Conservation (phyloP, 2,888 invertebrate genomes). For the Torymus aiolomorphi region DNA sequence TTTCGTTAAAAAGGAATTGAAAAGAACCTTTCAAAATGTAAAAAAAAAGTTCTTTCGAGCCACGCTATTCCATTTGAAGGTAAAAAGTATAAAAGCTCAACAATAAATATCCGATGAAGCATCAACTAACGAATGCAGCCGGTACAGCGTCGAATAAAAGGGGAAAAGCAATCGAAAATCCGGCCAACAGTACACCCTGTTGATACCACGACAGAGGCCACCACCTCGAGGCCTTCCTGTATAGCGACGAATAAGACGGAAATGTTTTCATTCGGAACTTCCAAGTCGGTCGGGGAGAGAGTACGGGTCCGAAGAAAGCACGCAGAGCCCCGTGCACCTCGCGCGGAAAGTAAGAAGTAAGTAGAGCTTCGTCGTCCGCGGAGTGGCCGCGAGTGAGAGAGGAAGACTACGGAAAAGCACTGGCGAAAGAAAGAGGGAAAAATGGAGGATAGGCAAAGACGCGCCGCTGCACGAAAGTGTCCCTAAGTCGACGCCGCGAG, state of each 20-base stretch:
- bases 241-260: conserved; percentile 13
- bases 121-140: too few species aligned
- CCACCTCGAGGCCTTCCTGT: background rate
- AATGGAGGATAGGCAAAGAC: background rate
- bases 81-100: too few species aligned
- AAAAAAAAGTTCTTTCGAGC: too few species aligned
- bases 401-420: background rate
- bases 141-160: too few species aligned
- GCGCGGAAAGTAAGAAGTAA: conserved; percentile 32
- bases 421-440: background rate
- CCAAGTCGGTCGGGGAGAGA: background rate
- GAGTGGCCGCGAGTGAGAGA: background rate
- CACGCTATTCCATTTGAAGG: too few species aligned
- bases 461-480: conserved; percentile 35
- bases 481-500: conserved; percentile 20
- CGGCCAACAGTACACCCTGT: too few species aligned
- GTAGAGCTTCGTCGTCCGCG: background rate
- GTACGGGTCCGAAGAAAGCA: too few species aligned
- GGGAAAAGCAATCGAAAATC: too few species aligned
- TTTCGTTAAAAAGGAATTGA: too few species aligned
- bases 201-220: too few species aligned
- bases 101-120: too few species aligned
- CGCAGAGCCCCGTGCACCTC: background rate
- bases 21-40: too few species aligned
- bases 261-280: conserved; percentile 45